These are phyloP conservation scores for Pangasius djambal DNA, from an alignment of 2,797 vertebrate genomes.

Conservation along the genomic window DNA sequence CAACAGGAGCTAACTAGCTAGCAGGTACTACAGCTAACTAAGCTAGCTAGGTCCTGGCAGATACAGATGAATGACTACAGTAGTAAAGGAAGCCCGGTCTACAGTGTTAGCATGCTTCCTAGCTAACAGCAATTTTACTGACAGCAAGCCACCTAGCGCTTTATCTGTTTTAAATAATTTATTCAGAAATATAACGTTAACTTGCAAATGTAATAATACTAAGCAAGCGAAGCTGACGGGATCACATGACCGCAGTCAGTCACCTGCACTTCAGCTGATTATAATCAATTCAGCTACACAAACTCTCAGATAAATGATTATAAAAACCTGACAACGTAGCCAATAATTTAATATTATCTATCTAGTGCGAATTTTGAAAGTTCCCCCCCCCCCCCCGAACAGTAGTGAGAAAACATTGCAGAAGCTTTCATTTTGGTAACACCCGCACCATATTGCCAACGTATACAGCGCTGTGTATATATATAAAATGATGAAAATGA, in stretches of 20 bases:
- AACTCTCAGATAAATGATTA: not conserved
- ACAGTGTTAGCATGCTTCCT: not conserved
- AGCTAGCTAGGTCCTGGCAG: not conserved
- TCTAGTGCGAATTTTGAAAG: not conserved
- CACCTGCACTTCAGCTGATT: constrained; percentile 7
- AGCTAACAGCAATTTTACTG: not conserved
- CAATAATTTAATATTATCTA: not conserved
- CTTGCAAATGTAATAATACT: not conserved
- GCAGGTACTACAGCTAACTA: not conserved
- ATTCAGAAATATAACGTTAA: not conserved
- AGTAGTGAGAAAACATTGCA: not conserved
- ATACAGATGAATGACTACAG: not conserved
- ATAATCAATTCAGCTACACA: constrained; percentile 13
- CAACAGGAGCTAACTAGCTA: not conserved
- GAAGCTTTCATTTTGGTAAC: not conserved
- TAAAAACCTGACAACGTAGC: too few relatives aligned
- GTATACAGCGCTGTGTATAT: not conserved
- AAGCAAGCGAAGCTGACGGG: not conserved
- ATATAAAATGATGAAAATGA: not conserved
- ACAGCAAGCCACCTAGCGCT: not conserved
- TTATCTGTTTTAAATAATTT: not conserved
- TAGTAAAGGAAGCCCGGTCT: not conserved
- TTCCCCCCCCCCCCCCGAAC: not conserved
- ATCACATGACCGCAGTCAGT: constrained; percentile 32
- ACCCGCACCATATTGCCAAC: not conserved